phyloP scores from a whole-genome alignment of 2,888 invertebrate genomes.

The Polia nebulosa region DNA sequence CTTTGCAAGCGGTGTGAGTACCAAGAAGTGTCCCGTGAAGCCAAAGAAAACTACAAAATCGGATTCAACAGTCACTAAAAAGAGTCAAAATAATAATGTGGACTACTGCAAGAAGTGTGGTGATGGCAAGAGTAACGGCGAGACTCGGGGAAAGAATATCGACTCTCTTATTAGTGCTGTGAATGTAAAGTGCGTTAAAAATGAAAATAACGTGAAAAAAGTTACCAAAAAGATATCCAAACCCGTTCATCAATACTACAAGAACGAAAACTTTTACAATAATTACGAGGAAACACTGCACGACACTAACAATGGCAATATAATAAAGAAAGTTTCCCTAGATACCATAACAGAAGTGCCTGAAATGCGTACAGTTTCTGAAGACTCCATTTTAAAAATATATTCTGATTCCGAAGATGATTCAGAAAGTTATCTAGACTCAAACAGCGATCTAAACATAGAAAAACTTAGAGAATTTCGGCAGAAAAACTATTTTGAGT shows the following conservation, averaged over 20 bases:
- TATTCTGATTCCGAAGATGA: conserved; percentile 73
- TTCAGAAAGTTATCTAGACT: conserved; percentile 66
- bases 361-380: conserved; percentile 66
- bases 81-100: conserved; percentile 35
- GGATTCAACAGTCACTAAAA: conserved; percentile 70
- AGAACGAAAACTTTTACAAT: conserved; percentile 80
- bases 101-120: conserved; percentile 78
- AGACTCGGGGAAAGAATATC: conserved; percentile 21
- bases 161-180: conserved; percentile 44
- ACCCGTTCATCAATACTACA: conserved; percentile 80
- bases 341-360: conserved; percentile 81
- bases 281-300: conserved; percentile 75
- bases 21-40: conserved; percentile 50
- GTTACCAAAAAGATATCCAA: conserved; percentile 49
- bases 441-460: conserved; percentile 71
- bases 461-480: conserved; percentile 87
- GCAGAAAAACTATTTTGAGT: conserved; percentile 91
- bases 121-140: conserved; percentile 61
- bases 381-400: conserved; percentile 69
- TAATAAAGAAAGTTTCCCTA: conserved; percentile 70
- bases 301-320: conserved; percentile 58
- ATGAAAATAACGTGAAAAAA: conserved; percentile 57
- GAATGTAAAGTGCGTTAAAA: conserved; percentile 55
- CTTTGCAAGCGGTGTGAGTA: conserved; percentile 73
- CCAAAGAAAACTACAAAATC: conserved; percentile 81